Evolutionary conservation across 1,140 invertebrate genomes (phyloP).

Genomic region (Brachionus calyciflorus): DNA sequence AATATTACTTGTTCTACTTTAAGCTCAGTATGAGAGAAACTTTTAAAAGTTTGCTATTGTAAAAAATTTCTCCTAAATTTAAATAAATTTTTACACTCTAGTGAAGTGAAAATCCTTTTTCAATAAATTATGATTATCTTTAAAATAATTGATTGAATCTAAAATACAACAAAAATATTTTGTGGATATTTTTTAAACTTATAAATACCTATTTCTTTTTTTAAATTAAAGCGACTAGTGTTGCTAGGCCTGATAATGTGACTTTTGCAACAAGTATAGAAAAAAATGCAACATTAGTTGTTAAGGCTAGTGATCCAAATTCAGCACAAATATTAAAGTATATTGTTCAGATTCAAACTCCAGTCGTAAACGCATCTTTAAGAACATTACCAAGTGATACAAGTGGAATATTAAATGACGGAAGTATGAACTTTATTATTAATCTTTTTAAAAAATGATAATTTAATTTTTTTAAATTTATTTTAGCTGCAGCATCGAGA

Average conservation of each 20-base stretch:
- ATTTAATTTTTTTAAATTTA: neutral
- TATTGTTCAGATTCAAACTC: slow-evolving; percentile 1
- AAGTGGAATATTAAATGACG: neutral
- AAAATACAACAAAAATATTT: too few relatives aligned
- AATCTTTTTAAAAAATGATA: neutral
- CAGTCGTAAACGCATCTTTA: neutral
- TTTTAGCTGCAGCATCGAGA: slow-evolving; percentile 1
- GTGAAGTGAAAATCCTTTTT: too few relatives aligned
- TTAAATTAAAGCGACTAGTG: neutral
- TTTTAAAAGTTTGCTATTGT: too few relatives aligned
- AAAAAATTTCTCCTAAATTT: too few relatives aligned
- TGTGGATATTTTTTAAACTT: too few relatives aligned
- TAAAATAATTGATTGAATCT: too few relatives aligned
- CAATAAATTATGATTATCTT: too few relatives aligned
- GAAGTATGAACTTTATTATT: slow-evolving; percentile 18
- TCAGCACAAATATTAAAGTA: slow-evolving; percentile 10
- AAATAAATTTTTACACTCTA: too few relatives aligned
- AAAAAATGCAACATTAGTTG: slow-evolving; percentile 11
- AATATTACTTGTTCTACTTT: too few relatives aligned
- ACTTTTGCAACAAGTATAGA: neutral
- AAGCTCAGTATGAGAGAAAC: too few relatives aligned
- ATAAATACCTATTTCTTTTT: too few relatives aligned
- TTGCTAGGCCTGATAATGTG: slow-evolving; percentile 3
- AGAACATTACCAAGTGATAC: neutral
- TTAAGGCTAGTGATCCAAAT: slow-evolving; percentile 12